Base-by-base conservation (phyloP, 2,797 vertebrate species). In the Borostomias antarcticus region DNA sequence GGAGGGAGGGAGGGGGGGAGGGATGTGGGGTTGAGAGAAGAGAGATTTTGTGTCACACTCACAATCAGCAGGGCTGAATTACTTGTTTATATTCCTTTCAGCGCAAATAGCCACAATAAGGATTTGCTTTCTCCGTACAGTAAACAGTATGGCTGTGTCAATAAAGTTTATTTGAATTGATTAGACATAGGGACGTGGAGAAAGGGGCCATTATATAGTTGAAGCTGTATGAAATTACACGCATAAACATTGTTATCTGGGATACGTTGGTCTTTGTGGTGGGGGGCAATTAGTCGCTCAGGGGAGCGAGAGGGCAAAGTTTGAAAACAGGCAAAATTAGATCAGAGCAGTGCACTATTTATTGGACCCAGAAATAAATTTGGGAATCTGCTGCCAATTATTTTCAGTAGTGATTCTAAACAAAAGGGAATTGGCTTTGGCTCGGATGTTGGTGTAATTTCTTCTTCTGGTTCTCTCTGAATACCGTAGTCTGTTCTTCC, bases 71-170 rank as follows among this genome's bases (percentile, higher is more conserved):
- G 75, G 66, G 67, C 66, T 70, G 63, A 85, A 86, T 84, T 2
- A 81, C 70, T 79, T 86, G 83, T 89, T 89, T 85, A 85, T 81
- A 78, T 86, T 86, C 72, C 76, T 70, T 78, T 84, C 75, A 82
- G 64, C 80, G 75, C 61, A 82, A 83, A 88, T 87, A 85, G 80
- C 64, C 64, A 56, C 11, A 73, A 77, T 76, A 69, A 81, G 84
- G 82, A 88, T 82, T 85, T 86, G 76, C 75, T 83, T 86, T 82
- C 72, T 83, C 85, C 77, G 77, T 40, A 54, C 64, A 73, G 73
- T 86, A 79, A 82, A 76, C 81, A 72, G 74, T 75, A 68, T 77
- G 78, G 75, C 79, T 74, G 62, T 19, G 3, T 74, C 69, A 79
- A 66, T 74, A 68, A 50, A 78, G 80, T 82, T 85, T 83, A 82